These are phyloP conservation scores for Melanotaenia maccullochi DNA, from an alignment of 2,797 vertebrate species.

Conservation along the genomic window DNA sequence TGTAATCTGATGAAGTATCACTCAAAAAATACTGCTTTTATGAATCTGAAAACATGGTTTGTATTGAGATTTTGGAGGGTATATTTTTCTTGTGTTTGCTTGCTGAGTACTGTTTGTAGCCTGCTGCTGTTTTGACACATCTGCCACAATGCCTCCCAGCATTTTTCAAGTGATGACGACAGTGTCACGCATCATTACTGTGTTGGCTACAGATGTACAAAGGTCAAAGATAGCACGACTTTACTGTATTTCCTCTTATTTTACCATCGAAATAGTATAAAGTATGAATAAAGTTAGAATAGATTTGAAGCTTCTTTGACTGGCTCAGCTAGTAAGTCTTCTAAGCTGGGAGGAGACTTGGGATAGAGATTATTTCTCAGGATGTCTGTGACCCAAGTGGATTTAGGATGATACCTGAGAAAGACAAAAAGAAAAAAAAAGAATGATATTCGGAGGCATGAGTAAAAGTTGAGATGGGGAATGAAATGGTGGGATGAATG, in stretches of 20 bases:
- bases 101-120: background rate
- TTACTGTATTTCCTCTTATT: constrained; percentile 33
- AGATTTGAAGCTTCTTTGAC: background rate
- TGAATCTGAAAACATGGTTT: background rate
- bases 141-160: constrained; percentile 13
- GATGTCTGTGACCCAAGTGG: background rate
- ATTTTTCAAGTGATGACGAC: constrained; percentile 5
- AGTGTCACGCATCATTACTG: constrained; percentile 6
- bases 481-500: background rate
- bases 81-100: constrained; percentile 1
- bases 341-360: background rate
- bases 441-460: no score
- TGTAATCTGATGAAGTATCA: background rate
- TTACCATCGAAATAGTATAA: background rate
- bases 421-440: background rate
- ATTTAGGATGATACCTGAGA: background rate
- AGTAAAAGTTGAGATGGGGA: no score
- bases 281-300: no score
- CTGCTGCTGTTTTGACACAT: constrained; percentile 18
- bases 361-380: background rate
- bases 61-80: background rate
- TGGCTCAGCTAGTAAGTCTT: no score
- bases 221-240: constrained; percentile 31
- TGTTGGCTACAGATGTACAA: constrained; percentile 2
- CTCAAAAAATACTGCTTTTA: background rate